phyloP scores from a whole-genome alignment of 2,888 invertebrate species.

The Eremobia ochroleuca region DNA sequence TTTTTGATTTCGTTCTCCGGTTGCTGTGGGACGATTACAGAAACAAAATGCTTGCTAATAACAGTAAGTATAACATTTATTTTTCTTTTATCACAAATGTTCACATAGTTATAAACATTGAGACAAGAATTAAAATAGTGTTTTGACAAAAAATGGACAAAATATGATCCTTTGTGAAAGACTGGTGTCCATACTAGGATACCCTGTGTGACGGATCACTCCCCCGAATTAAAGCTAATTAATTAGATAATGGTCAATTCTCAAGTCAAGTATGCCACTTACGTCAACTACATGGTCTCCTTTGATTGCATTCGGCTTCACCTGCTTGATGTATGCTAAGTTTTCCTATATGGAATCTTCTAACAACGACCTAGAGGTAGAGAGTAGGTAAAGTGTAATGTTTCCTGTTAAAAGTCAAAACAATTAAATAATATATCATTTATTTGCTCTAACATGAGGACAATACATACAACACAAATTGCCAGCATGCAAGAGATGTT shows the following conservation, averaged over 20 bases:
- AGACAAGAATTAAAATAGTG: too few relatives aligned
- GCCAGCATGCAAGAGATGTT: background rate
- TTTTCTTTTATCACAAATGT: background rate
- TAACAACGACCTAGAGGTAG: background rate
- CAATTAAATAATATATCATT: background rate
- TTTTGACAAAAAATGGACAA: too few relatives aligned
- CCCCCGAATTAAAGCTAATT: too few relatives aligned
- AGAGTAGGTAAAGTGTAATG: background rate
- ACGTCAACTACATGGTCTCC: background rate
- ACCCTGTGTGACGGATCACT: too few relatives aligned
- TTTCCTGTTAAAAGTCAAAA: background rate
- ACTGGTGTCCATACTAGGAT: too few relatives aligned
- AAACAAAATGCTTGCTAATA: conserved; percentile 61
- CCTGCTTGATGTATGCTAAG: too few relatives aligned
- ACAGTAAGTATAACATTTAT: conserved; percentile 33
- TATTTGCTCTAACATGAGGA: background rate
- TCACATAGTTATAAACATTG: background rate
- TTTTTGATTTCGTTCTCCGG: conserved; percentile 58
- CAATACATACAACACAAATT: background rate
- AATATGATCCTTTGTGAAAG: too few relatives aligned
- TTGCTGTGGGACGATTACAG: conserved; percentile 63
- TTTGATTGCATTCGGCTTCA: background rate
- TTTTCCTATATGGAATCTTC: background rate
- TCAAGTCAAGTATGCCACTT: background rate
- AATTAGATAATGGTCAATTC: too few relatives aligned